phyloP scores from a whole-genome alignment of 2,113 vertebrate species.

The Chascanopsetta lugubris region DNA sequence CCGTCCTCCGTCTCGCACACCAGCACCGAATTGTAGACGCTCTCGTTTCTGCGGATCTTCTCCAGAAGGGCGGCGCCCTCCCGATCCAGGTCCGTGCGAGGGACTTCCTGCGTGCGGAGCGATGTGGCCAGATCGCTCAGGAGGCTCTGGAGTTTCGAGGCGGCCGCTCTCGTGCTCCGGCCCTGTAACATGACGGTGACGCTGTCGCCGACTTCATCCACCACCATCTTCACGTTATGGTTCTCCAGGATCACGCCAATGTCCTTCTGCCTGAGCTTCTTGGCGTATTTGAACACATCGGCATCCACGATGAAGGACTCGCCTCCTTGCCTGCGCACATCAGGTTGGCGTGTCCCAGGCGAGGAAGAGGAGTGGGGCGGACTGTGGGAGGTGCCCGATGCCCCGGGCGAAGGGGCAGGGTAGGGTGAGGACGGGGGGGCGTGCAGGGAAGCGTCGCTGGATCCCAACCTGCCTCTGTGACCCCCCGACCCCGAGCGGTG shows the following conservation, averaged over 20 bases:
- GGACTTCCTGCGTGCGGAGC: constrained; percentile 67
- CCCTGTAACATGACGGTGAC: constrained; percentile 32
- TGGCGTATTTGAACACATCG: constrained; percentile 50
- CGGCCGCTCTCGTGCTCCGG: not conserved
- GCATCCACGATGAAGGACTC: constrained; percentile 38
- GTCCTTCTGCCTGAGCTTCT: not conserved
- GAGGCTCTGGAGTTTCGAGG: constrained; percentile 16
- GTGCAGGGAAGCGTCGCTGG: not conserved
- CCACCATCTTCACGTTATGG: not conserved
- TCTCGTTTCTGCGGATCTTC: not conserved
- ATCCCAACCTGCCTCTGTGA: not conserved
- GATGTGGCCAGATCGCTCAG: constrained; percentile 4
- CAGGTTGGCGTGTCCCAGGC: not conserved
- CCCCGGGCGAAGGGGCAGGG: not conserved
- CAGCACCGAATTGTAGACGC: constrained; percentile 25
- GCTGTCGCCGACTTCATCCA: fast-evolving
- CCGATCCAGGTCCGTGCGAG: not conserved
- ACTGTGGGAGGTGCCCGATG: not conserved
- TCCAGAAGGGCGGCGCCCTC: not conserved
- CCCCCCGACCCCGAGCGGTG: not conserved
- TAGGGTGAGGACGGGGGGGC: not conserved
- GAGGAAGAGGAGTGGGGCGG: not conserved
- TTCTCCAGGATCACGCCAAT: not conserved
- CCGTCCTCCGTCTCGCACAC: not conserved
- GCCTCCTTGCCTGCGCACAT: not conserved